Base-by-base conservation (phyloP, 53 echinoderm and acorn worm species). In the Temnopleurus reevesii region DNA sequence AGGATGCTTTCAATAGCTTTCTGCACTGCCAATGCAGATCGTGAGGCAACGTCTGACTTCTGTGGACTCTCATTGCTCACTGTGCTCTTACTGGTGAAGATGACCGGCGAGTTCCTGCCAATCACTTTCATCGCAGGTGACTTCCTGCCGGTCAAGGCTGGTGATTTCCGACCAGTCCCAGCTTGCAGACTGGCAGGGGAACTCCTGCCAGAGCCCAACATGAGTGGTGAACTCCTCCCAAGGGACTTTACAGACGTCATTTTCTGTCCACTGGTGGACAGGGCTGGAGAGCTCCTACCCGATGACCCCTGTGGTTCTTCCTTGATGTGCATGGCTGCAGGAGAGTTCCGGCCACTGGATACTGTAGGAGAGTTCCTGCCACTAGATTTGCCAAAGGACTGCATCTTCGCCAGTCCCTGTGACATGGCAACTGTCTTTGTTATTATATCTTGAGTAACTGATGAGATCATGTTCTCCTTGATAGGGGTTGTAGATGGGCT, bases 401-500 rank as follows among this genome's bases (percentile, higher is more conserved):
- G 71, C 21, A 33, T 54, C 43, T 55, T 66, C 2, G 59, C 34
- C 41, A 34, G 49, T 9, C 58, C 90, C 17, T 47, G 46, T 1
- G 27, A 58, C 33, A 53, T 51, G 33, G 56, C 76, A 27, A 57
- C 31, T 27, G 88, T 88, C 88, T 94, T 92, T 18, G 66, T 86
- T 27, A 89, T 59, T 44, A 90, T 76, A 36, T 83, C 46, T 61
- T 90, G 53, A 46, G 60, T 36, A 81, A 29, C 28, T 25, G 27
- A 15, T 59, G 30, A 26, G 15, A 19, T 28, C 24, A 25, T 25
- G 21, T 30, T 44, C 36, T 79, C 59, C 81, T 88, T 77, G 56
- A 34, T 63, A 4, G 94, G 90, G 31, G 90, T 86, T 10, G 92
- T 46, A n/a, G 80, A 83, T 12, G 93, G 47, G 53, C 46, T 84